These are phyloP conservation scores for Polypterus bichir DNA, from an alignment of 2,113 vertebrate species.

Conservation along the genomic window DNA sequence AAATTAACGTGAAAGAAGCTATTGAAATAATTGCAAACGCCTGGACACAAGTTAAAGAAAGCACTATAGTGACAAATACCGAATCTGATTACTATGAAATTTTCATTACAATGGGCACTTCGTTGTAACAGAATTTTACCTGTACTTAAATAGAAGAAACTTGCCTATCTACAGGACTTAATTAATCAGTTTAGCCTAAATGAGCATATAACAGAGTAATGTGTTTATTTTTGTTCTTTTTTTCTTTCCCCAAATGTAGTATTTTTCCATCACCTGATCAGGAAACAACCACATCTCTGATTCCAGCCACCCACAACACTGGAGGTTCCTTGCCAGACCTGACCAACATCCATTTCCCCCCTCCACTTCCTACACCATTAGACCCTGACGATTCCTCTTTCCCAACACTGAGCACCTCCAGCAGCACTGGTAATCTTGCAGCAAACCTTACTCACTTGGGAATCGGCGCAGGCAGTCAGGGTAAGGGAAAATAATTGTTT, in stretches of 20 bases:
- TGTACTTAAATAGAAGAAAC: no score
- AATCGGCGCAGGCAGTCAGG: constrained; percentile 66
- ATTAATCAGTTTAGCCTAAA: no score
- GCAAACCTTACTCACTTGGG: constrained; percentile 86
- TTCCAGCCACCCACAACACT: constrained; percentile 79
- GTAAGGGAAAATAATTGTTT: constrained; percentile 37
- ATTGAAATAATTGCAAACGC: no score
- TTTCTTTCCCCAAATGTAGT: constrained; percentile 34
- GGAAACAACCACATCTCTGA: constrained; percentile 68
- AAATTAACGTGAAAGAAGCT: no score
- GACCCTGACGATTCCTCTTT: constrained; percentile 84
- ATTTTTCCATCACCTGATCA: constrained; percentile 92
- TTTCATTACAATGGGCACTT: no score
- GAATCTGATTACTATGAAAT: no score
- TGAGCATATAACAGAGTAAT: no score
- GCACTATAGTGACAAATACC: no score
- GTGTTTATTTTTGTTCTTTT: constrained; percentile 3
- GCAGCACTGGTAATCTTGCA: constrained; percentile 74
- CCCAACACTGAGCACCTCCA: constrained; percentile 66
- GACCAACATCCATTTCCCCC: constrained; percentile 94
- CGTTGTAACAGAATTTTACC: no score
- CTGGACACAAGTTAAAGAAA: no score
- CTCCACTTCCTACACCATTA: constrained; percentile 81
- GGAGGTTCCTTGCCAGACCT: constrained; percentile 92
- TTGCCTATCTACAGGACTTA: not conserved